A percentile compares a stretch with the other conserved stretches of the same genome.
These are phyloP conservation scores for Coleophora deauratella DNA, from an alignment of 2,888 invertebrate species.

Conservation along the genomic window DNA sequence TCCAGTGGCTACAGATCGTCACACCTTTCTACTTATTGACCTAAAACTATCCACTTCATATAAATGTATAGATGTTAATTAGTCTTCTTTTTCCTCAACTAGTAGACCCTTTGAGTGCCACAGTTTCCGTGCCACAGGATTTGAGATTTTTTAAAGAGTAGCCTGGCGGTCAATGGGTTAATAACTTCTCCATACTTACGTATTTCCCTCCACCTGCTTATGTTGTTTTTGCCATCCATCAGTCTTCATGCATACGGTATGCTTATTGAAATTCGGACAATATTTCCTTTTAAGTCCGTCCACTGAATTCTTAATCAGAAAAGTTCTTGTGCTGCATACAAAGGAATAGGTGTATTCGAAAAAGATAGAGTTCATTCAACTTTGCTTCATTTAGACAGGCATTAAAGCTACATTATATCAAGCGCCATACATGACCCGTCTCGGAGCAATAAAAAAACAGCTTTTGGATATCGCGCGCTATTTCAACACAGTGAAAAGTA, in stretches of 20 bases:
- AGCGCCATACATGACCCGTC: slow-evolving; percentile 13
- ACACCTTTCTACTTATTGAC: slow-evolving; percentile 50
- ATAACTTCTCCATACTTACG: too few species aligned
- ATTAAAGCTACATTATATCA: slow-evolving; percentile 14
- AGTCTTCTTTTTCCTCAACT: too few species aligned
- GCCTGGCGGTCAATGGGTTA: too few species aligned
- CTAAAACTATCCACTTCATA: slow-evolving; percentile 11
- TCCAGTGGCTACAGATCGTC: slow-evolving; percentile 39
- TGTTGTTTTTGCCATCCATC: too few species aligned
- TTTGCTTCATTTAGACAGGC: slow-evolving; percentile 27
- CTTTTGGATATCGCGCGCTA: slow-evolving; percentile 6
- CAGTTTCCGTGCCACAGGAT: too few species aligned
- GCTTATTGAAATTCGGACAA: slow-evolving; percentile 39
- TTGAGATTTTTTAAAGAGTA: too few species aligned
- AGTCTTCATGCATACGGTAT: slow-evolving; percentile 18
- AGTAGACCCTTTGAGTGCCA: too few species aligned
- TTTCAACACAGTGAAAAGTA: neutral
- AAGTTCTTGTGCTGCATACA: slow-evolving; percentile 59
- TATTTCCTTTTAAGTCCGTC: slow-evolving; percentile 68
- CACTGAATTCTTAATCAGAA: slow-evolving; percentile 67
- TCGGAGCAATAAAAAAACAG: slow-evolving; percentile 1
- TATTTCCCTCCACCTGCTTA: too few species aligned
- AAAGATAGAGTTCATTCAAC: slow-evolving; percentile 59
- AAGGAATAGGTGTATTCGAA: slow-evolving; percentile 45
- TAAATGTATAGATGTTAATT: too few species aligned